Evolutionary conservation across 1,140 invertebrate genomes (phyloP), one percentile per base, ranked within the genome.

Genomic region (Magallana ariakensis): DNA sequence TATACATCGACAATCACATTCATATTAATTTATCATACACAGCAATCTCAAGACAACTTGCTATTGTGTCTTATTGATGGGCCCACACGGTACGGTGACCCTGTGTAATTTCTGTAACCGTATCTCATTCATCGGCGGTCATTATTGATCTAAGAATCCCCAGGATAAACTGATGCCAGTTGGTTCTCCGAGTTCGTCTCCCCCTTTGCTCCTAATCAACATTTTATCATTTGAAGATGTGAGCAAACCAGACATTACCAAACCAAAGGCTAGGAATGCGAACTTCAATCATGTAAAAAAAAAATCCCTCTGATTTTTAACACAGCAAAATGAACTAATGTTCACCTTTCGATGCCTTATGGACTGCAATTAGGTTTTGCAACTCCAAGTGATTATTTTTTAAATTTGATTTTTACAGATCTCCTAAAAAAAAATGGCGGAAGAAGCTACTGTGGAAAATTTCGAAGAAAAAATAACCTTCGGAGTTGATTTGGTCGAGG

Each of bases 381-480:
- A 62, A 7, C 1, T 62, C 19, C 0, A 22, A 80, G 16, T 80
- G 70, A 80, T 13, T 80, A 10, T 19, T n/a, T 33, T 22, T 8
- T 0, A 33, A 33, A 8, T 33, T 22, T 9, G 5, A 55, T 56
- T 19, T 62, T 54, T 82, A n/a, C 19, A 55, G 46, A 82, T 54
- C 46, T 54, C 53, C 33, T 46, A 46, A 54, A 13, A 3, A 46
- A 54, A 13, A 3, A 82, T 82, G 80, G 19, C 80, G 54, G 54
- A 55, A 66, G 19, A 86, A n/a, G 80, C 46, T 26, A 86, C 62
- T 80, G 70, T 80, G 26, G 87, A 90, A 46, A 91, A 89, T 66
- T 91, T 88, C 56, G 87, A 88, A 54, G 87, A 85, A 54, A 90
- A 91, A 80, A 92, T 92, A 6, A 88, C 87, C 33, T 89, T 91